phyloP scores from a whole-genome alignment of 2,113 vertebrate genomes.

The Conger conger region DNA sequence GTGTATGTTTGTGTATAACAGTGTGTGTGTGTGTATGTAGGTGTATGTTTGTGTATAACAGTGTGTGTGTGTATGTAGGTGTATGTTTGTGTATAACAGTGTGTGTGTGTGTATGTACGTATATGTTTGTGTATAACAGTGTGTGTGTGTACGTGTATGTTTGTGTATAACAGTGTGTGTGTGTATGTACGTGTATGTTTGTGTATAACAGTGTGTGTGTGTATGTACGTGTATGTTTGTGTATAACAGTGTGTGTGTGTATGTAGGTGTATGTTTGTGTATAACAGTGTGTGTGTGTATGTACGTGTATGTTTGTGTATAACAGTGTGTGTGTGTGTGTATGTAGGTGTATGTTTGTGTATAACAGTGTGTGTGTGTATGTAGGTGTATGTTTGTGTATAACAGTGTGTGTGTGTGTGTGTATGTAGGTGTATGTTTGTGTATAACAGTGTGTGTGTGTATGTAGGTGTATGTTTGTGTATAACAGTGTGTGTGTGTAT shows the following conservation, averaged over 20 bases:
- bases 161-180: too few species aligned
- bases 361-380: too few species aligned
- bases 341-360: background rate
- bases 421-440: background rate
- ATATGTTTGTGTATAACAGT: too few species aligned
- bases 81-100: background rate
- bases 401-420: too few species aligned
- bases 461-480: background rate
- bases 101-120: background rate
- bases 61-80: conserved; percentile 21
- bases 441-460: background rate
- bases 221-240: too few species aligned
- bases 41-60: background rate
- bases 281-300: background rate
- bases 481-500: background rate
- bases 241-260: conserved; percentile 18
- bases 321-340: background rate
- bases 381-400: background rate
- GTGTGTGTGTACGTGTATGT: too few species aligned
- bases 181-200: background rate
- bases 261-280: background rate
- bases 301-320: background rate
- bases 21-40: background rate
- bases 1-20: background rate
- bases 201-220: background rate